Evolutionary conservation across 1,140 invertebrate species (phyloP), one percentile per base, ranked within the genome.

Genomic region (Hylaeus volcanicus): DNA sequence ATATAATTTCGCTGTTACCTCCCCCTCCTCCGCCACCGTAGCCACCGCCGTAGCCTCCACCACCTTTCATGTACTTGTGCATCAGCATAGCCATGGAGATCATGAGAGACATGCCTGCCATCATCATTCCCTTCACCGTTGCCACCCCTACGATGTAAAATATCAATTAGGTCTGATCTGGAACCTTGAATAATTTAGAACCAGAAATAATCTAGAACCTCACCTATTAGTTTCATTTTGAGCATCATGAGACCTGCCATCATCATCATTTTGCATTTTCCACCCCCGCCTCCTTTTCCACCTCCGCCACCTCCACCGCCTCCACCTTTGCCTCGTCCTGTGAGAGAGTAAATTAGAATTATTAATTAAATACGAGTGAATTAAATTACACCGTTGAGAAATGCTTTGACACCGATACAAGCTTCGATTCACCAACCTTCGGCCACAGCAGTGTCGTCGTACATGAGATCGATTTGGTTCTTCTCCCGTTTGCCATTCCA

Each of bases 241-340:
- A 94, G 90, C 81, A 93, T 94, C 93, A 94, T 94, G 89, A 95
- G 90, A 78, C 93, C 94, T 90, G 93, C 94, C 95, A 95, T 95
- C 94, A 95, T 95, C 94, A 95, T 95, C 87, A 95, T 95, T 89
- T 95, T 95, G 76, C 94, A 95, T 79, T 92, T 94, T 6, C 94
- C 93, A 9, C 93, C 93, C 15, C 90, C 88, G 74, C 91, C 88
- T 11, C 91, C 92, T 77, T 86, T 91, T 86, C 83, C 79, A 1
- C 89, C 85, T 43, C 90, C 91, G 90, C 92, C 93, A 79, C 87
- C 85, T 51, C 90, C 91, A 90, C 92, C 93, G 79, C 87, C 91
- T 86, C 83, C 81, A 0, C 88, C 84, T 12, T 89, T 88, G 75
- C 82, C 76, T 78, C 91, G 86, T 45, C 90, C 91, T 92, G 48